Evolutionary conservation across 1,140 invertebrate species (phyloP).

Genomic region (Formica exsecta): DNA sequence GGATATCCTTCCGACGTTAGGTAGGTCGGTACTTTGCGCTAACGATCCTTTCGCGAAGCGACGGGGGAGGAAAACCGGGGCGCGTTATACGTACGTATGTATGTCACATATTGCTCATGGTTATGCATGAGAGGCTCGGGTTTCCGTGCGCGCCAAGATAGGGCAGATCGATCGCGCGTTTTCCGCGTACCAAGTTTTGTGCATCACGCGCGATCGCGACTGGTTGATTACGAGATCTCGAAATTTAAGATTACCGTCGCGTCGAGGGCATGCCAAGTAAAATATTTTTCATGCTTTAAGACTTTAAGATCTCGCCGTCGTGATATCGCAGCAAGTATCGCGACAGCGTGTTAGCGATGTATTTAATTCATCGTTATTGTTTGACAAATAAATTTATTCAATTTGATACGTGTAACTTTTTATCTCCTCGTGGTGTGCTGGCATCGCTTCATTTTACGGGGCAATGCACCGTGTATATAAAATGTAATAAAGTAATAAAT

Average conservation of each 20-base stretch:
- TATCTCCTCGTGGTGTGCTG: background rate
- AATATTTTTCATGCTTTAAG: background rate
- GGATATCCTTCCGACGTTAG: slow-evolving; percentile 79
- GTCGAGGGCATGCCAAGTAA: background rate
- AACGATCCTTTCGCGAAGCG: slow-evolving; percentile 80
- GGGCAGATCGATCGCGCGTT: slow-evolving; percentile 80
- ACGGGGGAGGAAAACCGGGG: slow-evolving; percentile 70
- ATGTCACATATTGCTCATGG: slow-evolving; percentile 82
- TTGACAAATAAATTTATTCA: slow-evolving; percentile 20
- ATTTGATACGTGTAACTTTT: background rate
- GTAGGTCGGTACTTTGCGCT: slow-evolving; percentile 78
- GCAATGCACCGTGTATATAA: background rate
- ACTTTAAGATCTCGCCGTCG: background rate
- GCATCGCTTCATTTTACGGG: background rate
- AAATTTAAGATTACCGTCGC: slow-evolving; percentile 1
- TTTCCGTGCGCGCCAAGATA: slow-evolving; percentile 73
- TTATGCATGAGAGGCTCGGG: slow-evolving; percentile 81
- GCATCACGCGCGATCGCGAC: slow-evolving; percentile 25
- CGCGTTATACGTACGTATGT: slow-evolving; percentile 64
- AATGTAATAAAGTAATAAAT: slow-evolving; percentile 28
- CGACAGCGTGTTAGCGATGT: background rate
- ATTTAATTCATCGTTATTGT: background rate
- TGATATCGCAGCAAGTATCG: background rate
- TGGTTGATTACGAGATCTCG: slow-evolving; percentile 40
- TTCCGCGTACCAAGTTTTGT: slow-evolving; percentile 65